Conservation (phyloP, 2,797 vertebrate species). For the Falco concolor region DNA sequence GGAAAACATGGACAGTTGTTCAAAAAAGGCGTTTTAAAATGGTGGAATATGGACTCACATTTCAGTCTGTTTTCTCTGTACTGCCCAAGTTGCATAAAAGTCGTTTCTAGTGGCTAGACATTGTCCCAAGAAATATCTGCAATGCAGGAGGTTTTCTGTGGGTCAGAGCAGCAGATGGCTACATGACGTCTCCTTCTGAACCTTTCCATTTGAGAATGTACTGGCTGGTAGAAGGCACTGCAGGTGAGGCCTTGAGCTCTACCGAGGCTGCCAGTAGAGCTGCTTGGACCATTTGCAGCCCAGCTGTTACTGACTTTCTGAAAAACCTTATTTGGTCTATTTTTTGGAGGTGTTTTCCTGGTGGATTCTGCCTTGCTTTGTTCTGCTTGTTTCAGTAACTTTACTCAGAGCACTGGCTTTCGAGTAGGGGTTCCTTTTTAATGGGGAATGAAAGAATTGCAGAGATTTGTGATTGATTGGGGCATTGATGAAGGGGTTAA, state of each 20-base stretch:
- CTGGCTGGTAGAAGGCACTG: not conserved
- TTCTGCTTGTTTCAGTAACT: not conserved
- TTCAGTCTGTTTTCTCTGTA: not conserved
- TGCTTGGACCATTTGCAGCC: not conserved
- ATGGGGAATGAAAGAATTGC: not conserved
- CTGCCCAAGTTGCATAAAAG: not conserved
- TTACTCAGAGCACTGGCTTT: not conserved
- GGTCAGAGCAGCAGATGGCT: not conserved
- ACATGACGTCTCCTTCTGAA: not conserved
- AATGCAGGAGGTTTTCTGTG: accelerated
- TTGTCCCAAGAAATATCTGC: not conserved
- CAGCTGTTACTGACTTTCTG: not conserved
- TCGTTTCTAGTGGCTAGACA: accelerated
- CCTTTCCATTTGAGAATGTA: accelerated
- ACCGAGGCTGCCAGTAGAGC: not conserved
- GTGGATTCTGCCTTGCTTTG: not conserved
- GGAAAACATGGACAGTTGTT: accelerated
- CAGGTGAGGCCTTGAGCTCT: not conserved
- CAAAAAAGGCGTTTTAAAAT: not conserved
- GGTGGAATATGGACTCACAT: accelerated
- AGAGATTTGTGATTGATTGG: not conserved
- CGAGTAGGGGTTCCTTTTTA: not conserved
- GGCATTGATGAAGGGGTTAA: not conserved
- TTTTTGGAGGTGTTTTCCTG: not conserved
- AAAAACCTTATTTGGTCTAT: not conserved